phyloP scores from a whole-genome alignment of 1,140 invertebrate genomes.

The Panonychus citri region DNA sequence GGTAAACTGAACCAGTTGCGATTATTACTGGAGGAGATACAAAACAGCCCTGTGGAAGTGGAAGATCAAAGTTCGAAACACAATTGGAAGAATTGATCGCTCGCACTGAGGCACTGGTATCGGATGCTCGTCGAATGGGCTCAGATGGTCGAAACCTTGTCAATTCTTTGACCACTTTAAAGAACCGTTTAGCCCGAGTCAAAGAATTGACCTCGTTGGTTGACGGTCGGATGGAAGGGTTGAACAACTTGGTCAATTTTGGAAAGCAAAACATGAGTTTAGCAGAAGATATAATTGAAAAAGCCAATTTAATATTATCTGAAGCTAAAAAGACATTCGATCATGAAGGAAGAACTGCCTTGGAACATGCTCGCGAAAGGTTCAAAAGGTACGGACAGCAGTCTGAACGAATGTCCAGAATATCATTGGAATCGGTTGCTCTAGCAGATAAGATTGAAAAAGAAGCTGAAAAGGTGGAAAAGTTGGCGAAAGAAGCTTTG shows the following conservation, averaged over 20 bases:
- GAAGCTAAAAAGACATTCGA: constrained; percentile 47
- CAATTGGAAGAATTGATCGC: constrained; percentile 44
- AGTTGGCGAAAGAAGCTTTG: constrained; percentile 48
- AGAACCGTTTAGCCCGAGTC: constrained; percentile 38
- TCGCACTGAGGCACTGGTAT: constrained; percentile 40
- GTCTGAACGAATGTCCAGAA: constrained; percentile 65
- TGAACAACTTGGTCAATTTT: constrained; percentile 1
- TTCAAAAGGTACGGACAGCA: constrained; percentile 68
- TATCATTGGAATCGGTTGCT: constrained; percentile 57
- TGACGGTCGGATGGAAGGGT: constrained; percentile 24
- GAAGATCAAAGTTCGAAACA: constrained; percentile 55
- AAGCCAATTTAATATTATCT: constrained; percentile 42
- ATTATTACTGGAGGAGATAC: constrained; percentile 38
- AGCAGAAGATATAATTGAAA: constrained; percentile 44
- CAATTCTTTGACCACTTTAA: constrained; percentile 39
- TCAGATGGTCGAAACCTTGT: constrained; percentile 33
- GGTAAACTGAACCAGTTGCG: constrained; percentile 45
- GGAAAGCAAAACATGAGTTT: constrained; percentile 34
- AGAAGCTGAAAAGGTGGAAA: constrained; percentile 49
- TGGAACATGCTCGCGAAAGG: constrained; percentile 50
- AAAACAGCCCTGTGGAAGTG: constrained; percentile 48
- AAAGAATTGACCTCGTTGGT: constrained; percentile 22
- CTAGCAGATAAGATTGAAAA: constrained; percentile 47
- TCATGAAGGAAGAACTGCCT: constrained; percentile 47
- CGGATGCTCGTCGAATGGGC: constrained; percentile 36